A percentile compares a stretch with the other conserved stretches of the same genome.
phyloP scores from a whole-genome alignment of 2,888 invertebrate genomes.

The Junonia oenone region DNA sequence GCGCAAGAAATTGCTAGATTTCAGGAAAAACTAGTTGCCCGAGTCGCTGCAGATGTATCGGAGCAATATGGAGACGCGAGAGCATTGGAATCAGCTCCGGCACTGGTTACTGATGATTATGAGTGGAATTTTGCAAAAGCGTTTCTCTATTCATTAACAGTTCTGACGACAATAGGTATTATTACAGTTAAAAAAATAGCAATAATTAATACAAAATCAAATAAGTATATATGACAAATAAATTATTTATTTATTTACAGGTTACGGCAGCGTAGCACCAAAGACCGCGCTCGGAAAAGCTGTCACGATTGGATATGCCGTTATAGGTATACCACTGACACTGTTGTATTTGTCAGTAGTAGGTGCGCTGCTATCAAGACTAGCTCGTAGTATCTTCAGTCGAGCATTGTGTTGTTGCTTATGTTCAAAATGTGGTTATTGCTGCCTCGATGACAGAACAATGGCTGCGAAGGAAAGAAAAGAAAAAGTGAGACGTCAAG shows the following conservation, averaged over 20 bases:
- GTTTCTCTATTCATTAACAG: conserved; percentile 95
- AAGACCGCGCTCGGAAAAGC: conserved; percentile 94
- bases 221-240: background rate
- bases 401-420: conserved; percentile 90
- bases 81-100: conserved; percentile 66
- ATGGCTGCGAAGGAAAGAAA: conserved; percentile 90
- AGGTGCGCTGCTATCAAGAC: conserved; percentile 89
- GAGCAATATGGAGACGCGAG: conserved; percentile 72
- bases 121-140: conserved; percentile 95
- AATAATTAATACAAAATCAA: too few relatives aligned
- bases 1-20: conserved; percentile 85
- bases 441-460: conserved; percentile 90
- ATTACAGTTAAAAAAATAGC: too few relatives aligned
- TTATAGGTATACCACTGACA: conserved; percentile 92
- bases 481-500: conserved; percentile 86
- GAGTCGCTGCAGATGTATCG: conserved; percentile 87
- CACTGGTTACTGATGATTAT: conserved; percentile 76
- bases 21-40: conserved; percentile 89
- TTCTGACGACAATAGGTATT: conserved; percentile 95
- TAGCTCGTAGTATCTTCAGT: conserved; percentile 90
- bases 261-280: conserved; percentile 95
- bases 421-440: conserved; percentile 93
- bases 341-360: conserved; percentile 92
- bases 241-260: conserved; percentile 74
- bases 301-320: conserved; percentile 93